These are phyloP conservation scores for Mythimna loreyi DNA, from an alignment of 2,888 invertebrate genomes.

Conservation along the genomic window DNA sequence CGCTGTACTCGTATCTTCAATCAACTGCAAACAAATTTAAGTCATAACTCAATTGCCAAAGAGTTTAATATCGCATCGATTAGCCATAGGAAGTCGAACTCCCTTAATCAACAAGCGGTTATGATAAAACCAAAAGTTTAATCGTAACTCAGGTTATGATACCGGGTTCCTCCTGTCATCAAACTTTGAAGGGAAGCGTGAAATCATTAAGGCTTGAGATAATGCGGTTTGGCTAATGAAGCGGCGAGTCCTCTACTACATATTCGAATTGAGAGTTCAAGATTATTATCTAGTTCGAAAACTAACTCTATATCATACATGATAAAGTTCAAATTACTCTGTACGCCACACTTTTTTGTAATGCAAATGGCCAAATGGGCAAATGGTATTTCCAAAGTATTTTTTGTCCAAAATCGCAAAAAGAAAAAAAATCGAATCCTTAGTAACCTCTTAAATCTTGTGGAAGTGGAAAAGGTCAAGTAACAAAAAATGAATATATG, in stretches of 20 bases:
- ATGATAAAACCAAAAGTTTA: constrained; percentile 84
- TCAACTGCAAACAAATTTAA: constrained; percentile 35
- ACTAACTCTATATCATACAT: neutral
- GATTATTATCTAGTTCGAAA: neutral
- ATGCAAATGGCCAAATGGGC: no score
- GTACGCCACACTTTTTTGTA: neutral
- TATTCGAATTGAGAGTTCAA: neutral
- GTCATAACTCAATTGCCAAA: constrained; percentile 70
- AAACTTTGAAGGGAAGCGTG: constrained; percentile 81
- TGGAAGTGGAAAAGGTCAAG: no score
- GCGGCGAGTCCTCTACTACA: constrained; percentile 71
- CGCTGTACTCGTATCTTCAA: no score
- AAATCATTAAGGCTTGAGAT: constrained; percentile 85
- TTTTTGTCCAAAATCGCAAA: no score
- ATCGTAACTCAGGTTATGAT: constrained; percentile 83
- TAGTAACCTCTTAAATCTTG: no score
- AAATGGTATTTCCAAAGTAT: no score
- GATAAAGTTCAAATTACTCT: neutral
- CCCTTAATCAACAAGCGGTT: constrained; percentile 78
- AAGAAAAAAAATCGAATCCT: no score
- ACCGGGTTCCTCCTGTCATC: constrained; percentile 75
- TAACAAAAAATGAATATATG: no score
- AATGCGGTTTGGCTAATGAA: constrained; percentile 85
- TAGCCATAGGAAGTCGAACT: constrained; percentile 79
- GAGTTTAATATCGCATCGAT: constrained; percentile 78